These are phyloP conservation scores for Aptenodytes patagonicus DNA, from an alignment of 2,113 vertebrate genomes.

Conservation along the genomic window DNA sequence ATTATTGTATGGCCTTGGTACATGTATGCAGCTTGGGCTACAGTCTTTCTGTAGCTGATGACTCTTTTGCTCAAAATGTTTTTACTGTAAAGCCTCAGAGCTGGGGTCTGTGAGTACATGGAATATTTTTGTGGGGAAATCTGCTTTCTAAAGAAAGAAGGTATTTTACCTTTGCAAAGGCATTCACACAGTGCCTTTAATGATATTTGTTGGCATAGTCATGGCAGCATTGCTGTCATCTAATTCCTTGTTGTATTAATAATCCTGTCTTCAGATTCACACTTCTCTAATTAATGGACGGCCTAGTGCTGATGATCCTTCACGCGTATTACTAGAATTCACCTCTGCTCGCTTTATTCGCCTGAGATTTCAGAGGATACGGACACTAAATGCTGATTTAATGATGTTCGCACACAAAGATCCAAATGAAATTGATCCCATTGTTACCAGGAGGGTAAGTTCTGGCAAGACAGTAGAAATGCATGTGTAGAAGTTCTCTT, in stretches of 20 bases:
- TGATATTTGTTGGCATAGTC: not conserved
- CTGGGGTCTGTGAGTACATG: not conserved
- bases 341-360: conserved; percentile 95
- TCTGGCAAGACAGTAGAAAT: not conserved
- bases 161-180: not conserved
- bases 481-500: not conserved
- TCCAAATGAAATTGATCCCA: conserved; percentile 86
- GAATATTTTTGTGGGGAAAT: not conserved
- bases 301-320: conserved; percentile 94
- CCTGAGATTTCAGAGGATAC: conserved; percentile 88
- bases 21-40: not conserved
- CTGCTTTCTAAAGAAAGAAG: not conserved
- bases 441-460: conserved; percentile 92
- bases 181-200: not conserved
- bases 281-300: conserved; percentile 94
- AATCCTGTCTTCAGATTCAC: conserved; percentile 83
- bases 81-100: not conserved
- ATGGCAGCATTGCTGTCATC: not conserved
- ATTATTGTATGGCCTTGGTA: not conserved
- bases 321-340: conserved; percentile 86
- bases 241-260: not conserved
- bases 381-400: conserved; percentile 94
- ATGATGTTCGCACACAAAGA: conserved; percentile 91
- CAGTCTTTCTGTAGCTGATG: not conserved
- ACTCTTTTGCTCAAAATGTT: not conserved